Evolutionary conservation across 2,113 vertebrate species (phyloP), one percentile per base, ranked within the genome.

Genomic region (Apteryx owenii): DNA sequence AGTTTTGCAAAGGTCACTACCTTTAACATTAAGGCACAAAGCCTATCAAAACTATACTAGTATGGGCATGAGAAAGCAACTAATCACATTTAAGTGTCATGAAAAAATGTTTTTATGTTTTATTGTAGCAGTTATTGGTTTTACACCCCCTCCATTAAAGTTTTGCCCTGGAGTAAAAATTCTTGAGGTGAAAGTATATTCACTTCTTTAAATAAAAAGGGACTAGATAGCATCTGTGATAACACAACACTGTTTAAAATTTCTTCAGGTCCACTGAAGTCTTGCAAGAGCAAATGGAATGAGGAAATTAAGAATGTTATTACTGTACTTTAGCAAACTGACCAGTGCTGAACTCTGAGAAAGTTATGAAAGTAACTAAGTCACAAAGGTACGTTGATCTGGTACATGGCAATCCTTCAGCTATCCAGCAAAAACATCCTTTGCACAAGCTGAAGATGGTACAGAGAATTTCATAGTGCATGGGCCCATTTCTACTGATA

Each of bases 11-110:
- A 95, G 88, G 81, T 90, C 88, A 69, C 83, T 89, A 68, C 46
- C 65, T 83, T 88, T 62, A 96, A 97, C 89, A 89, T 87, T 89
- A 94, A 85, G 33, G 92, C 73, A 92, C 8, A 85, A 36, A 88
- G 66, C 26, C 79, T 42, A 53, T 61, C 82, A 83, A 81, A 77
- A 42, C 51, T 90, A 77, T 79, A 95, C 75, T 66, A 95, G 91
- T 93, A 86, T 14, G 33, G 90, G 81, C 95, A 95, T 54, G 92
- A 95, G 78, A 95, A 96, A 94, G 90, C 70, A 96, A 97, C 88
- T 95, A 96, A 96, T 96, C 95, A 95, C 60, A 95, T 89, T 93
- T 91, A 93, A 96, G 75, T 97, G 96, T 96, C 97, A 97, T 46
- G 68, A 94, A 96, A 94, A 96, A 97, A 97, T 97, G 93, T 90